Evolutionary conservation across 35 echinoderm and acorn worm genomes (phyloP).

Genomic region (Hemicentrotus pulcherrimus): DNA sequence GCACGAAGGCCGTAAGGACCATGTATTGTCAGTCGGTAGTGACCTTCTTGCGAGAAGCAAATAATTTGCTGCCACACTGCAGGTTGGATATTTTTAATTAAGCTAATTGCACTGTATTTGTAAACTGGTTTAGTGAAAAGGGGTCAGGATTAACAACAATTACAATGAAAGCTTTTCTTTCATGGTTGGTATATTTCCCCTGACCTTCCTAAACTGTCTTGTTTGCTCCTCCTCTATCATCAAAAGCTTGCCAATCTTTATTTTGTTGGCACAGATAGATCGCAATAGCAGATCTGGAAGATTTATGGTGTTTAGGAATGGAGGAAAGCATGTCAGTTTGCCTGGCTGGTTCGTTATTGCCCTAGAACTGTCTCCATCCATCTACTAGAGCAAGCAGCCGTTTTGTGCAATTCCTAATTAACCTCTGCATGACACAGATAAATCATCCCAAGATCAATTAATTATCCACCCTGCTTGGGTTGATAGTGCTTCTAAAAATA

Average conservation of each 20-base stretch:
- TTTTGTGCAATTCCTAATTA: constrained; percentile 17
- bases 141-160: neutral
- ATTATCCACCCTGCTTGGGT: neutral
- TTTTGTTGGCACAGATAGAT: neutral
- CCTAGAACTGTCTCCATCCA: neutral
- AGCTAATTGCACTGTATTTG: neutral
- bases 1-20: no score
- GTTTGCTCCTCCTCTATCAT: neutral
- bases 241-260: neutral
- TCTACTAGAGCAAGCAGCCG: neutral
- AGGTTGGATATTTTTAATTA: neutral
- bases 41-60: no score
- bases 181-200: neutral
- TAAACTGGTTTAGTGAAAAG: neutral
- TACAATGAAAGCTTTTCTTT: neutral
- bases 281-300: neutral
- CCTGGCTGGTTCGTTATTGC: neutral
- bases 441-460: constrained; percentile 37
- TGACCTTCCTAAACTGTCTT: neutral
- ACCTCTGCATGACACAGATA: constrained; percentile 27
- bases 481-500: constrained; percentile 14
- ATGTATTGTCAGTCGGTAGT: no score
- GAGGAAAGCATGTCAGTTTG: neutral
- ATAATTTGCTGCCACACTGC: neutral
- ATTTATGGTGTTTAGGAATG: neutral